Evolutionary conservation across 1,140 invertebrate genomes (phyloP).

Genomic region (Drosophila ambigua): DNA sequence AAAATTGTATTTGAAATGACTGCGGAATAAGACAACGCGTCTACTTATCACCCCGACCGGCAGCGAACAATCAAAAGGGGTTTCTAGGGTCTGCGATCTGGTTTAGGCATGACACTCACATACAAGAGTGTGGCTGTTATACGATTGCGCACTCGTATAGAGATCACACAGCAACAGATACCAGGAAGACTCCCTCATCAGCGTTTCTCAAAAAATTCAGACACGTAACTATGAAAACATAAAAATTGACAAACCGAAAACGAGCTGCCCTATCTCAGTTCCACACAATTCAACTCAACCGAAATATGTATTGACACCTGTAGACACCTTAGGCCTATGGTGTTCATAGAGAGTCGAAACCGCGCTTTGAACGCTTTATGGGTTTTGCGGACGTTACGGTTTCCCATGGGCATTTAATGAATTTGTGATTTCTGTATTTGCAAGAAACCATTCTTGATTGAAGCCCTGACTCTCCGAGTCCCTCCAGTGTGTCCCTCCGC

Average conservation of each 20-base stretch:
- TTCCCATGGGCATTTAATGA: slow-evolving; percentile 28
- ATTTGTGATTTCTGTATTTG: slow-evolving; percentile 33
- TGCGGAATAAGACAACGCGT: slow-evolving; percentile 24
- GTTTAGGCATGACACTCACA: slow-evolving; percentile 10
- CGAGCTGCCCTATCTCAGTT: slow-evolving; percentile 24
- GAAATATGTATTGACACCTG: slow-evolving; percentile 35
- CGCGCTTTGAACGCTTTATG: slow-evolving; percentile 41
- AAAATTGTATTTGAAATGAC: slow-evolving; percentile 22
- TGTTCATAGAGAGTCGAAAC: no score
- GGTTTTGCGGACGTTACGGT: slow-evolving; percentile 17
- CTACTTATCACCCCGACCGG: slow-evolving; percentile 5
- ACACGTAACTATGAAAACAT: slow-evolving; percentile 58
- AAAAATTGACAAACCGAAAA: slow-evolving; percentile 52
- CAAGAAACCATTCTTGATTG: slow-evolving; percentile 34
- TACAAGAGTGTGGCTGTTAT: no score
- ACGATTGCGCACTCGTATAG: no score
- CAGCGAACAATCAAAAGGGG: slow-evolving; percentile 38
- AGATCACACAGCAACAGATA: not conserved
- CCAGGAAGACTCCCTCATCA: not conserved
- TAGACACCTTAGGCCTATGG: not conserved
- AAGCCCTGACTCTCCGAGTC: not conserved
- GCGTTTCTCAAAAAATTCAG: slow-evolving; percentile 26
- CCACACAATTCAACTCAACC: not conserved
- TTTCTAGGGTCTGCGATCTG: slow-evolving; percentile 32
- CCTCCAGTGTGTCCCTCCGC: no score